Evolutionary conservation across 2,888 invertebrate species (phyloP), one percentile per base, ranked within the genome.

Genomic region (Ormia ochracea): DNA sequence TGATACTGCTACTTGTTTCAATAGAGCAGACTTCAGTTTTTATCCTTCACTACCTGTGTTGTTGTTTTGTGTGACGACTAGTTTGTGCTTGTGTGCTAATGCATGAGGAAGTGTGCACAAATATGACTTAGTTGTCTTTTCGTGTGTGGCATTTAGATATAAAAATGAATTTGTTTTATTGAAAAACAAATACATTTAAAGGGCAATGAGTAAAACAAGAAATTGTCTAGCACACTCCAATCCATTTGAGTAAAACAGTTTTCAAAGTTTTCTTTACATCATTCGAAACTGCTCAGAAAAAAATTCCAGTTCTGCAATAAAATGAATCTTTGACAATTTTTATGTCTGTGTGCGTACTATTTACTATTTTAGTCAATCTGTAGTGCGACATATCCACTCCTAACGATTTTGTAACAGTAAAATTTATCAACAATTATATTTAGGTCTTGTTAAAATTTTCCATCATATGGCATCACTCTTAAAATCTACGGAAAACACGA

Each of bases 1-100:
- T 63, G 69, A 69, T 41, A 48, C 52, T 76, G 75, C 61, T 76
- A 69, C 38, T 63, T 76, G 21, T 69, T 48, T 48, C 45, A 17
- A 54, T 26, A 33, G 36, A 7, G 7, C 43, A 17, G 21, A 26
- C 21, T 52, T 23, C 23, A 43, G 31, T 19, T 33, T 43, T 14
- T 54, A 45, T 56, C 38, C 50, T 59, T 52, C 21, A 36, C 9
- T 58, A 14, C 48, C 36, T 45, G n/a, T 38, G 45, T 14, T 12
- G 21, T 10, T 43, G 33, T 33, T 28, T n/a, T 70, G 10, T 50
- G 7, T 26, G 10, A 28, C 10, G 6, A 59, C 5, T 12, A 54
- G 12, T 43, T 61, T 26, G 52, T 58, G 41, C 38, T 52, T 52
- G 17, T 58, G 45, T 68, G 9, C 54, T 59, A 12, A 41, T 14